Base-by-base conservation (phyloP, 2,888 invertebrate genomes). In the Serripes groenlandicus region DNA sequence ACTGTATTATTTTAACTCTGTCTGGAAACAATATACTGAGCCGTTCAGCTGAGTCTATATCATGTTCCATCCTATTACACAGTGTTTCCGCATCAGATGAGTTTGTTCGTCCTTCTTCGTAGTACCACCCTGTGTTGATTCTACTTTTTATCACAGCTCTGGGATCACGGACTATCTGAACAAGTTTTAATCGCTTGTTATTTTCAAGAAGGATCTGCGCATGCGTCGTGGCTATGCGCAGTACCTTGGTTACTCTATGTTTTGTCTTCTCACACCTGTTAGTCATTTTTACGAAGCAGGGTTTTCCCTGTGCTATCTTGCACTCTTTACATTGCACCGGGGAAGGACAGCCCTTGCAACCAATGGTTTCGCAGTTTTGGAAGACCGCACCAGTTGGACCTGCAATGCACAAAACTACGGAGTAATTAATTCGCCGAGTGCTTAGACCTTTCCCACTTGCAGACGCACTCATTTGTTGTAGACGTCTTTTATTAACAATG, bases 1-100 rank as follows among this genome's bases (percentile, higher is more conserved):
- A 79, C 28, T 79, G 79, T 0, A 79, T 26, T 11, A 70, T 52
- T 28, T 49, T 70, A 18, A 79, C 68, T 26, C 79, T 56, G 9
- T 37, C 35, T 30, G 74, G 79, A 37, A 30, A 79, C 28, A 58
- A 26, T 1, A 28, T 3, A 23, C 28, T 58, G 11, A 58, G 28
- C 28, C 28, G 4, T 15, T 26, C 26, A 5, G 58, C 58, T 28
- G 26, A 28, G 3, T 23, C 58, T 28, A 58, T 58, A 26, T 58
- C 58, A 28, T 58, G 11, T 58, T 58, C 58, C 28, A 58, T 58
- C 2, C 58, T 23, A 28, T 58, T 58, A 26, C 58, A 58, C 11
- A 58, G 58, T 28, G 28, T 28, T 28, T 58, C n/a, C 28, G 58
- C 23, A 26, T 58, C 58, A 7, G 58, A 26, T 26, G 2, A 26